Evolutionary conservation across 2,888 invertebrate genomes (phyloP).

Genomic region (Eupithecia inturbata): DNA sequence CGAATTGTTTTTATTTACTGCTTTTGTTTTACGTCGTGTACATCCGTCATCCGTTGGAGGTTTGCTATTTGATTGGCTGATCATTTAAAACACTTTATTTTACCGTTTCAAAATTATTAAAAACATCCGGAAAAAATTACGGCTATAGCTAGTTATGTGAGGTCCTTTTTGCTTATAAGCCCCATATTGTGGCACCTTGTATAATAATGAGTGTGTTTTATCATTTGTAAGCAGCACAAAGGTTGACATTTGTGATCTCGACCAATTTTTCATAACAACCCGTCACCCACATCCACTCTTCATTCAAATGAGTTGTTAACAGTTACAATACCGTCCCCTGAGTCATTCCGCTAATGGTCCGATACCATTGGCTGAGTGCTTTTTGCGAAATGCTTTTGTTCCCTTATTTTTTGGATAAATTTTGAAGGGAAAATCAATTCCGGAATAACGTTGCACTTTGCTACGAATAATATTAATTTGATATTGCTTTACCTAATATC

Average conservation of each 20-base stretch:
- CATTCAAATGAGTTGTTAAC: conserved; percentile 69
- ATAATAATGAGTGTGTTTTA: neutral
- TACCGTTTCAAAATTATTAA: neutral
- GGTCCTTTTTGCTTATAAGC: neutral
- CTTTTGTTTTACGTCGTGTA: conserved; percentile 52
- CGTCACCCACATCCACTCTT: conserved; percentile 47
- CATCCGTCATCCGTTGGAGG: conserved; percentile 44
- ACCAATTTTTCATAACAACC: conserved; percentile 36
- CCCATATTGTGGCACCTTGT: neutral
- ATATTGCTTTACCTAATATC: neutral
- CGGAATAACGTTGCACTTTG: conserved; percentile 3
- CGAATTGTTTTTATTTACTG: conserved; percentile 57
- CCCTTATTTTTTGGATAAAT: conserved; percentile 33
- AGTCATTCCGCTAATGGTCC: conserved; percentile 59
- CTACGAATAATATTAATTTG: neutral
- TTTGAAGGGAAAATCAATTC: conserved; percentile 36
- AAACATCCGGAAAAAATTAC: neutral
- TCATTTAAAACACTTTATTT: neutral
- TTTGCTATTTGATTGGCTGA: conserved; percentile 9
- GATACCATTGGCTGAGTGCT: conserved; percentile 47
- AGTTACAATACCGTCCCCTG: conserved; percentile 66
- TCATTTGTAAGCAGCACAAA: conserved; percentile 11
- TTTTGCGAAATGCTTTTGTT: conserved; percentile 35
- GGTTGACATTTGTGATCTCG: conserved; percentile 18
- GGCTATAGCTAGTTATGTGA: neutral